These are phyloP conservation scores for Pentalonia nigronervosa DNA, from an alignment of 1,140 invertebrate species.

Conservation along the genomic window DNA sequence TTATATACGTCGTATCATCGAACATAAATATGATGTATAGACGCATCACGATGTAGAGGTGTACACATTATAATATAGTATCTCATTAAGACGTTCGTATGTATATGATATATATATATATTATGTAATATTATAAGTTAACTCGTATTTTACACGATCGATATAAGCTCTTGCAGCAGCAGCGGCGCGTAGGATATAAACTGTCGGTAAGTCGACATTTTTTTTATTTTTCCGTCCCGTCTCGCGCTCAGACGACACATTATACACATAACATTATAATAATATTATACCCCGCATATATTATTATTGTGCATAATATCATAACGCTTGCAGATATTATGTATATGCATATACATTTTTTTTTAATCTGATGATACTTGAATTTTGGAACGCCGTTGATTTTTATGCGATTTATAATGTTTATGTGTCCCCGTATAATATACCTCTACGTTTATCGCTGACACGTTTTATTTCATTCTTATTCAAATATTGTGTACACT, in stretches of 20 bases:
- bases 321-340: neutral
- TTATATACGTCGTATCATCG: neutral
- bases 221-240: neutral
- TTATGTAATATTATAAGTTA: neutral
- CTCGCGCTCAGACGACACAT: slow-evolving; percentile 4
- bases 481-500: neutral
- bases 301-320: neutral
- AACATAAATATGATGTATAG: neutral
- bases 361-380: neutral
- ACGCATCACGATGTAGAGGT: neutral
- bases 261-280: slow-evolving; percentile 13
- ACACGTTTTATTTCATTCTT: slow-evolving; percentile 12
- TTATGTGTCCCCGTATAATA: neutral
- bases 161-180: slow-evolving; percentile 18
- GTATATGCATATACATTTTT: neutral
- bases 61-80: neutral
- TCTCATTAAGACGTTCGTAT: slow-evolving; percentile 5
- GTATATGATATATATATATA: neutral
- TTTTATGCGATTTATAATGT: slow-evolving; percentile 2
- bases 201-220: slow-evolving; percentile 32
- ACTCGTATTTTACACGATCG: neutral
- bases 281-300: slow-evolving; percentile 5
- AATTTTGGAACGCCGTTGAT: neutral
- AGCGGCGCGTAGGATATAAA: slow-evolving; percentile 23
- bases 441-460: neutral